Conservation (phyloP, 2,888 invertebrate genomes). For the Dusona sp. region DNA sequence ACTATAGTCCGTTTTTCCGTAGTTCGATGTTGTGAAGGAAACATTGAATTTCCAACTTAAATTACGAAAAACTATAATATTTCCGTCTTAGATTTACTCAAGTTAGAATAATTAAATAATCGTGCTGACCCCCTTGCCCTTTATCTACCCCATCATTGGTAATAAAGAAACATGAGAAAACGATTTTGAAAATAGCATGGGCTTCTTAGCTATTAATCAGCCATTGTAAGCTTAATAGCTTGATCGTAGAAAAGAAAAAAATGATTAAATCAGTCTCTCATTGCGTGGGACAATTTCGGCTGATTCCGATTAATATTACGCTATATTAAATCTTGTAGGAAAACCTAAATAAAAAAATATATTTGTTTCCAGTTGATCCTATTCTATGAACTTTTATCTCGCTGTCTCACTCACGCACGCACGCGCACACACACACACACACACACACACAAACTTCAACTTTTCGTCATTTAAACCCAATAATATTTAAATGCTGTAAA, state of each 20-base stretch:
- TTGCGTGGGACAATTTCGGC: conserved; percentile 44
- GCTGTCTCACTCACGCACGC: conserved; percentile 18
- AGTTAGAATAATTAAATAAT: conserved; percentile 68
- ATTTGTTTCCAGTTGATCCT: background rate
- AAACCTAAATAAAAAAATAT: background rate
- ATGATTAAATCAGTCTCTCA: conserved; percentile 27
- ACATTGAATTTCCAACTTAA: conserved; percentile 70
- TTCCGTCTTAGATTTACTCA: conserved; percentile 79
- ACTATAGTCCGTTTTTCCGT: conserved; percentile 48
- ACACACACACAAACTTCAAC: background rate
- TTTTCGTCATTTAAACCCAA: background rate
- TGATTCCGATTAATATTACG: conserved; percentile 17
- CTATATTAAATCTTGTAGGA: conserved; percentile 17
- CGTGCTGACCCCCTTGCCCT: conserved; percentile 28
- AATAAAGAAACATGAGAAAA: background rate
- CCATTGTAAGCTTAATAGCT: conserved; percentile 75
- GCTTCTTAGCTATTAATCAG: conserved; percentile 76
- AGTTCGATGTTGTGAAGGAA: conserved; percentile 69
- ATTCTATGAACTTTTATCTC: conserved; percentile 3
- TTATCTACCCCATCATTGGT: conserved; percentile 5
- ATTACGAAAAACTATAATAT: conserved; percentile 78
- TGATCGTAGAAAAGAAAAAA: conserved; percentile 62
- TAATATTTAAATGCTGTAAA: background rate
- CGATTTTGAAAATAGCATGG: conserved; percentile 51
- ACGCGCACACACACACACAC: conserved; percentile 34